These are phyloP conservation scores for Chaetoderma sp. DNA, from an alignment of 2,888 invertebrate species.

Conservation along the genomic window DNA sequence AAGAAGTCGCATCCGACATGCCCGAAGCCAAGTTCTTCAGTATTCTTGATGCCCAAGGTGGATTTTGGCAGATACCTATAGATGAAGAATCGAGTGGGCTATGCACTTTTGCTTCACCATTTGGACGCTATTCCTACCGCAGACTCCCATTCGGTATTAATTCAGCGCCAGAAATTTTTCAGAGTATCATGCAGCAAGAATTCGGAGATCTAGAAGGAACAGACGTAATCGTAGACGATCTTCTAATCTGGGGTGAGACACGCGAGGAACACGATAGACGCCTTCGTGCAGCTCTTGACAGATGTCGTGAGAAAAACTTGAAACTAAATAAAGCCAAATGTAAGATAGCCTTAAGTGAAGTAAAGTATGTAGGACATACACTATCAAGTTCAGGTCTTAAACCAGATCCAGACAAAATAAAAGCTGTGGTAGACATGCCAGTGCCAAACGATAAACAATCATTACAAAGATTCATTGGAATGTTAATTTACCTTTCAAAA, in stretches of 20 bases:
- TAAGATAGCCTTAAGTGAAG: slow-evolving; percentile 17
- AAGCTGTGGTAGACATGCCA: slow-evolving; percentile 38
- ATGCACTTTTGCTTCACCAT: slow-evolving; percentile 39
- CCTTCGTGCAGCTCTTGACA: slow-evolving; percentile 27
- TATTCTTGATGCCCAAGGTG: slow-evolving; percentile 33
- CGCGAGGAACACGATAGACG: slow-evolving; percentile 35
- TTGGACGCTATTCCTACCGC: slow-evolving; percentile 22
- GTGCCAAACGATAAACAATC: slow-evolving; percentile 23
- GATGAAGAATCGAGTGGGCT: slow-evolving; percentile 28
- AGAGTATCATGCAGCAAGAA: no score
- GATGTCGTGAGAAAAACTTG: slow-evolving; percentile 23
- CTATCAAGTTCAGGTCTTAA: slow-evolving; percentile 20
- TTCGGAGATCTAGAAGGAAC: no score
- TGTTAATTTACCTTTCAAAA: slow-evolving; percentile 30
- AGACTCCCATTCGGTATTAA: slow-evolving; percentile 37
- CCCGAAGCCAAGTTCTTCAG: slow-evolving; percentile 33
- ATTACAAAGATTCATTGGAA: slow-evolving; percentile 31
- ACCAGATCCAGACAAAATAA: slow-evolving; percentile 19
- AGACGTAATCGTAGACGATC: slow-evolving; percentile 34
- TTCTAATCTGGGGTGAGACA: slow-evolving; percentile 33
- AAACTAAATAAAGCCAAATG: slow-evolving; percentile 36
- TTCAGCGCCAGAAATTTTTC: slow-evolving; percentile 32
- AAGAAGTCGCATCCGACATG: no score
- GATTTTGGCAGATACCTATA: slow-evolving; percentile 37
- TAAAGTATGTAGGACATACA: slow-evolving; percentile 34